Conservation (phyloP, 2,113 vertebrate genomes). For the Cebus imitator region DNA sequence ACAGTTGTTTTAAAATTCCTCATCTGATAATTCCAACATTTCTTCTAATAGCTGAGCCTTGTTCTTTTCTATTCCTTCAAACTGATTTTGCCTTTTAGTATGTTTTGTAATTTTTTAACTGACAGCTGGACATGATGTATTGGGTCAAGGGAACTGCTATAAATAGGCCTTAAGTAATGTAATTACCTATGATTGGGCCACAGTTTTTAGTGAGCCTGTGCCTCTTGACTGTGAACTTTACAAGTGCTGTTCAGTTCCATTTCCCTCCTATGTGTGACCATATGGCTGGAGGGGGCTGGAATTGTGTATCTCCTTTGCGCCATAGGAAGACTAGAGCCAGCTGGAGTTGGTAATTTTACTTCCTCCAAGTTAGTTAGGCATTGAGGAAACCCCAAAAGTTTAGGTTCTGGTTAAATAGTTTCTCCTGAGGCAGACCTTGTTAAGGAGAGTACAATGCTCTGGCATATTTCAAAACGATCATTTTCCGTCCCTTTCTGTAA, state of each 20-base stretch:
- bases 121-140: neutral
- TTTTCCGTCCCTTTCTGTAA: neutral
- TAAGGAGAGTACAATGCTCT: neutral
- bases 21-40: neutral
- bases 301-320: neutral
- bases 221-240: neutral
- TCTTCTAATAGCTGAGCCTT: neutral
- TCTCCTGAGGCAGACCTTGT: neutral
- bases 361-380: neutral
- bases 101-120: neutral
- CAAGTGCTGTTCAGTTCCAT: neutral
- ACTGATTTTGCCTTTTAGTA: neutral
- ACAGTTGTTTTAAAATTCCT: neutral
- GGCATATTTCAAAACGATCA: neutral
- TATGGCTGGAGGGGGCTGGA: neutral
- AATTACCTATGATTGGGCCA: neutral
- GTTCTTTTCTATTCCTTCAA: neutral
- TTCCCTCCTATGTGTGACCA: neutral
- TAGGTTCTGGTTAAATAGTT: neutral
- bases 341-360: neutral
- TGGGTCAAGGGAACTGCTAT: neutral
- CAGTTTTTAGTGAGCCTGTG: neutral
- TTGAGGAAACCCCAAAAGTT: neutral
- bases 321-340: neutral
- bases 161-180: neutral